Base-by-base conservation (phyloP, 2,113 vertebrate species). In the Buteo buteo region DNA sequence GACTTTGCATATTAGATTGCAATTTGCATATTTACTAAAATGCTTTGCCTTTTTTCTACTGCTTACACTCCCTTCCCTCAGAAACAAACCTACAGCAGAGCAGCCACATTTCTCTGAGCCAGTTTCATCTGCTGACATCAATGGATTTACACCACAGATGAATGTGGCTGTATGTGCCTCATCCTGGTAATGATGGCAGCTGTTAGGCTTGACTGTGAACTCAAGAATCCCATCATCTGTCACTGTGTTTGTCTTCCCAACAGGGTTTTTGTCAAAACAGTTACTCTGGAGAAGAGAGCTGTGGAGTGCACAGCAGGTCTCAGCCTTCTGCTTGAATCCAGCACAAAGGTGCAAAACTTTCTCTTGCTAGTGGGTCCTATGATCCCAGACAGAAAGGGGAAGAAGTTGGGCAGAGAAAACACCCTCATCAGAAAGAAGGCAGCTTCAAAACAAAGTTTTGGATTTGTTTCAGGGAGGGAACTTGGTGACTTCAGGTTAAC, bases 1-100 rank as follows among this genome's bases (percentile, higher is more conserved):
- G 65, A 72, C 77, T 95, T 95, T 93, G 73, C 83, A 87, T 93
- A 95, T 93, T 85, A 91, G 83, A 96, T 89, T 69, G 54, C 36
- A 87, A 93, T 96, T 97, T 94, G 89, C 88, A 93, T 94, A 84
- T 95, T 93, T 84, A 82, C 91, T 82, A 52, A 92, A 94, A 81
- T 31, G 57, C 29, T 80, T 84, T 89, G 64, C n/a, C 44, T 72
- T 95, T 90, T 86, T 94, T 49, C 57, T 36, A 17, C 31, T 65
- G 52, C 65, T 89, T 89, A 44, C 11, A 16, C 62, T 79, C 45
- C 44, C 44, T 79, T 69, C 34, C 17, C 47, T 88, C 79, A 54
- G 52, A 88, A 89, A 44, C 16, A 85, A 82, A 61, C 78, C 40
- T 66, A 34, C 42, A 59, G 70, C 78, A 72, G 44, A 64, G 57